phyloP scores from a whole-genome alignment of 2,797 vertebrate genomes.

The Anguilla anguilla region DNA sequence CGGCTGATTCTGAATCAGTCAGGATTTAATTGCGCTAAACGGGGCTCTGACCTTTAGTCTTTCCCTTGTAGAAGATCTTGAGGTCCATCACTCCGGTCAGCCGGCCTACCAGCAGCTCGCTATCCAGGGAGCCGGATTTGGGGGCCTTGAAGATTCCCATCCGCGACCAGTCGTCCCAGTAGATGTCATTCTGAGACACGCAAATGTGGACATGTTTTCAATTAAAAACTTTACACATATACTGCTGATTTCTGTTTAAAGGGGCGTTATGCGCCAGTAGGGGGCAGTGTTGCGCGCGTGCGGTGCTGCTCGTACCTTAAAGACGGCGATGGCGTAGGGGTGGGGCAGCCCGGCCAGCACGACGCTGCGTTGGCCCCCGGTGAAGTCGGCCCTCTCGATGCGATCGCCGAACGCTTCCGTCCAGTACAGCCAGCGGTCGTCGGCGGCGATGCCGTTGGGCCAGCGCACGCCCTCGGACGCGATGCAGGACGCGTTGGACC shows the following conservation, averaged over 20 bases:
- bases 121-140: conserved; percentile 66
- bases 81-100: conserved; percentile 79
- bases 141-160: conserved; percentile 80
- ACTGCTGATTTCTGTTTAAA: no score
- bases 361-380: conserved; percentile 80
- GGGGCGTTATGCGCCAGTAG: no score
- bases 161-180: conserved; percentile 82
- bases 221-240: not conserved
- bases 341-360: conserved; percentile 93
- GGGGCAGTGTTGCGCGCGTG: no score
- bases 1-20: not conserved
- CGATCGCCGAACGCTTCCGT: conserved; percentile 95
- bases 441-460: conserved; percentile 93
- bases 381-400: conserved; percentile 88
- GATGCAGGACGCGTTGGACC: conserved; percentile 77
- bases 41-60: conserved; percentile 64
- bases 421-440: conserved; percentile 95
- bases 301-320: conserved; percentile 76
- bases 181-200: conserved; percentile 73
- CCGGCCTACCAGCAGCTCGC: conserved; percentile 68
- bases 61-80: conserved; percentile 80
- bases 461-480: conserved; percentile 89
- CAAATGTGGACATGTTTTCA: not conserved
- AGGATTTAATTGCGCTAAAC: not conserved
- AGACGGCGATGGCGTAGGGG: conserved; percentile 94